These are phyloP conservation scores for Rhea pennata DNA, from an alignment of 2,113 vertebrate species.

Conservation along the genomic window DNA sequence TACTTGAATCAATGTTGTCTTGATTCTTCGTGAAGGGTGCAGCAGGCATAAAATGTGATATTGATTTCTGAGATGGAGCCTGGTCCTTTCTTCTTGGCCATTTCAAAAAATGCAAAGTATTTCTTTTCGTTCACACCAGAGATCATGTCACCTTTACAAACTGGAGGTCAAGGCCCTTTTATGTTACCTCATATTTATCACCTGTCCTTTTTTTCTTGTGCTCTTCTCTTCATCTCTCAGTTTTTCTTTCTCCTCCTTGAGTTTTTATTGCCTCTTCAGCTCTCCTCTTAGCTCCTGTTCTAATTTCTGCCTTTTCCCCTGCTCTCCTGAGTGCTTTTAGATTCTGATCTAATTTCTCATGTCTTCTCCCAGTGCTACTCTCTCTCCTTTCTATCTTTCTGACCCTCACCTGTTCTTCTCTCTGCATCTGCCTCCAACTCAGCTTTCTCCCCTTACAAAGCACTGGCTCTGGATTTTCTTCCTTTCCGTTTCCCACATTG, in stretches of 20 bases:
- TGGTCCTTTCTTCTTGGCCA: conserved; percentile 55
- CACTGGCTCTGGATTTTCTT: conserved; percentile 17
- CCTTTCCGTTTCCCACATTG: neutral
- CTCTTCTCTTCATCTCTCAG: conserved; percentile 57
- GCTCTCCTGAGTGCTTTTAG: conserved; percentile 80
- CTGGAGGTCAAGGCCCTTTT: conserved; percentile 56
- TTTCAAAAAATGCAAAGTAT: conserved; percentile 74
- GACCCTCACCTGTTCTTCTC: conserved; percentile 75
- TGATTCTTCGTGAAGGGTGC: conserved; percentile 77
- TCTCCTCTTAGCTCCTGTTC: conserved; percentile 81
- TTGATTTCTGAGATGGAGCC: conserved; percentile 75
- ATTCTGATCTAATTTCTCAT: conserved; percentile 83
- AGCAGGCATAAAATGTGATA: conserved; percentile 82
- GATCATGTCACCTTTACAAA: conserved; percentile 52
- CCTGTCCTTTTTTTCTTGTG: conserved; percentile 40
- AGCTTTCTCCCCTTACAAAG: conserved; percentile 4
- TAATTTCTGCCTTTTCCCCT: conserved; percentile 80
- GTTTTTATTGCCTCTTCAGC: conserved; percentile 75
- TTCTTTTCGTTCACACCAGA: conserved; percentile 63
- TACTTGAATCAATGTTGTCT: conserved; percentile 83
- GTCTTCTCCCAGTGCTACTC: conserved; percentile 79
- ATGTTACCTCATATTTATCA: conserved; percentile 59
- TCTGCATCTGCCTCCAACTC: conserved; percentile 60
- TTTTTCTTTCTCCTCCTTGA: conserved; percentile 73
- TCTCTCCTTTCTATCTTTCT: conserved; percentile 77